These are phyloP conservation scores for Cenopis cana DNA, from an alignment of 2,888 invertebrate species.

Conservation along the genomic window DNA sequence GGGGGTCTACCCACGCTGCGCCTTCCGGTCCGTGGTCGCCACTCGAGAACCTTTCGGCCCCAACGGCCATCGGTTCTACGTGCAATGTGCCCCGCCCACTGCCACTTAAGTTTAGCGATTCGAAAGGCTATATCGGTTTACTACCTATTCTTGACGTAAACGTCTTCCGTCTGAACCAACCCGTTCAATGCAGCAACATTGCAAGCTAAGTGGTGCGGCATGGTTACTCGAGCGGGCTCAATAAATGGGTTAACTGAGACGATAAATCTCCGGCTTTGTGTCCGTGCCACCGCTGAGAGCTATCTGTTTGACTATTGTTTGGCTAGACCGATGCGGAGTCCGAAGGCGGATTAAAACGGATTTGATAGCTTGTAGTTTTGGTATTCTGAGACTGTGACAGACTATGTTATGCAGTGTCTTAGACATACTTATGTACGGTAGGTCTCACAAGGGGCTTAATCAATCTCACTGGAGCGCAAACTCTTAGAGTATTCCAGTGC, in stretches of 20 bases:
- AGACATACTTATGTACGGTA: no score
- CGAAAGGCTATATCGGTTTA: no score
- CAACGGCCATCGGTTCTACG: no score
- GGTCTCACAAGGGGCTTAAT: no score
- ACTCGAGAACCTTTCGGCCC: no score
- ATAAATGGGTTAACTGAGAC: conserved; percentile 31
- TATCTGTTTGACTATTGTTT: conserved; percentile 34
- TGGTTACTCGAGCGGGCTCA: conserved; percentile 17
- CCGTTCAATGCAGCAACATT: conserved; percentile 16
- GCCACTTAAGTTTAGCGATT: no score
- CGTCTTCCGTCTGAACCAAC: background rate
- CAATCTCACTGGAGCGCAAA: no score
- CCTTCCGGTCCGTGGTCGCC: no score
- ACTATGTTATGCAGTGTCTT: background rate
- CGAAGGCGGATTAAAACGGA: conserved; percentile 20
- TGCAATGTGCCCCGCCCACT: no score
- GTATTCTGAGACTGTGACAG: background rate
- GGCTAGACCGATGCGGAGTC: conserved; percentile 13
- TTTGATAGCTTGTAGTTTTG: conserved; percentile 2
- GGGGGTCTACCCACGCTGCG: no score
- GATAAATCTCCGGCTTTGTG: conserved; percentile 32
- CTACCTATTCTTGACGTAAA: background rate
- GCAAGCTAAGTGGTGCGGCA: conserved; percentile 22
- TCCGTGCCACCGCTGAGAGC: conserved; percentile 27
- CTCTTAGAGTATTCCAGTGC: no score